These are phyloP conservation scores for Sceloporus tristichus DNA, from an alignment of 2,113 vertebrate genomes.

Conservation along the genomic window DNA sequence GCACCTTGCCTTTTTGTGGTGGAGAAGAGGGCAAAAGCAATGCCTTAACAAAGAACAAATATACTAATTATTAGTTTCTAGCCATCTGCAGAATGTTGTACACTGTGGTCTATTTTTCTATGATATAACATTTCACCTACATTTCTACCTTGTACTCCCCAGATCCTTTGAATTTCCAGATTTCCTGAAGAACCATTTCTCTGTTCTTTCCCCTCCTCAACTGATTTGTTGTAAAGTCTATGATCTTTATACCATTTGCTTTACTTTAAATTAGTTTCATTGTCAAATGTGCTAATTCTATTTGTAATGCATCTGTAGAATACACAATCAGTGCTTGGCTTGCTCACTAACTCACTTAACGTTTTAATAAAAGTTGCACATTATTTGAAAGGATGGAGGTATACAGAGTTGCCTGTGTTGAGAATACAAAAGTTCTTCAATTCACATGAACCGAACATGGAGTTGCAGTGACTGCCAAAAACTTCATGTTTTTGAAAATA, in stretches of 20 bases:
- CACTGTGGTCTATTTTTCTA: no score
- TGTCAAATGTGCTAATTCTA: neutral
- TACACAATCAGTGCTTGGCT: neutral
- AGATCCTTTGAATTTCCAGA: neutral
- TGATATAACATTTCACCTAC: neutral
- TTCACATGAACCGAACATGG: neutral
- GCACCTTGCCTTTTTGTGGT: neutral
- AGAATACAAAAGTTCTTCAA: neutral
- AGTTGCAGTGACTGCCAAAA: neutral
- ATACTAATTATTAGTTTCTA: neutral
- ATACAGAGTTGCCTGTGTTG: neutral
- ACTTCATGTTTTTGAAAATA: neutral
- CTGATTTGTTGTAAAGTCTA: neutral
- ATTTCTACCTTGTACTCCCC: neutral
- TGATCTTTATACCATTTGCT: neutral
- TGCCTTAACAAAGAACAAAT: neutral
- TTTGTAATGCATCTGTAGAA: neutral
- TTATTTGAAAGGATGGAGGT: neutral
- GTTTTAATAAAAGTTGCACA: neutral
- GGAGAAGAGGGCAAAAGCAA: neutral
- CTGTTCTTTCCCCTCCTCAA: neutral
- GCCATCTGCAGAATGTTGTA: neutral
- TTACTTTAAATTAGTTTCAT: neutral
- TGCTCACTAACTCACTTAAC: conserved; percentile 1
- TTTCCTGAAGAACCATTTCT: neutral